Base-by-base conservation (phyloP, 2,797 vertebrate genomes). In the Stomatorhinus walkeri region DNA sequence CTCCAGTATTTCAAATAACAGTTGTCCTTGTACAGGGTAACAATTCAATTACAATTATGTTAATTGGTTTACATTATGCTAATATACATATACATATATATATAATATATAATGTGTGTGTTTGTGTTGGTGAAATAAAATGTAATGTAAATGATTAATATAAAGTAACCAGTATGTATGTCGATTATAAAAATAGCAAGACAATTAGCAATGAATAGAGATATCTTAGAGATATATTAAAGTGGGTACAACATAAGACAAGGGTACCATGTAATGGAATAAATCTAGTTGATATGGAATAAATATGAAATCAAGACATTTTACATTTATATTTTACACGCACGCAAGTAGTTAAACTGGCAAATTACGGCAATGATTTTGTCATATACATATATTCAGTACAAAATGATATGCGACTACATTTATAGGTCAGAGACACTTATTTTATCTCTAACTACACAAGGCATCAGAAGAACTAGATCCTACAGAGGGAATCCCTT, bases 401-500 rank as follows among this genome's bases (percentile, higher is more conserved):
- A 72, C 10, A 72, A 36, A 36, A 36, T 16, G 36, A 72, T 61
- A 19, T 56, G 19, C 54, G 2, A 61, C 56, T 61, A 61, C 56
- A 61, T 61, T 28, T 72, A 72, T 4, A 43, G 43, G 79, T n/a
- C 40, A 49, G 40, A 84, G 19, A n/a, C 1, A 48, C 10, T 6
- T 22, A 49, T 84, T 84, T 84, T 51, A 84, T 48, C n/a, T 84
- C 43, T 84, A 46, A 84, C 14, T 51, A 22, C 14, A 48, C 43
- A 52, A 85, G 28, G 68, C 24, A 72, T 72, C 68, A 36, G 36
- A 85, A 51, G n/a, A 49, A 28, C 1, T 43, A 85, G 49, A 16
- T 49, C 48, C 48, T 46, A 56, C n/a, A 86, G 59, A 72, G 46
- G 88, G 88, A 89, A 89, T 51, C 64, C 88, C 88, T 89, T 16